A percentile compares a stretch with the other conserved stretches of the same genome.
Evolutionary conservation across 2,888 invertebrate species (phyloP).

Genomic region (Eudasyphora cyanicolor): DNA sequence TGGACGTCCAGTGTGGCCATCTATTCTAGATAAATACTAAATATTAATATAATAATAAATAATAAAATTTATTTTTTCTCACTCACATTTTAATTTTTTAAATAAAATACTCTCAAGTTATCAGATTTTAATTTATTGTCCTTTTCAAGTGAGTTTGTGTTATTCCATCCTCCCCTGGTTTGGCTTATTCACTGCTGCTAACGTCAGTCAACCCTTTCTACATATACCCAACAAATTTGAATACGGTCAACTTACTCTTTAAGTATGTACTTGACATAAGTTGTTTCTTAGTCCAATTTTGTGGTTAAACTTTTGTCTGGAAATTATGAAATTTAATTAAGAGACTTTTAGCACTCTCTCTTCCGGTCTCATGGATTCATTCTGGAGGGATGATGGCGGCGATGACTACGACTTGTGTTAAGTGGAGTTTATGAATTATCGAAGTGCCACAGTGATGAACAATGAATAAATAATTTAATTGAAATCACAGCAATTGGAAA

Average conservation of each 20-base stretch:
- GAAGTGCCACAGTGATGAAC: constrained; percentile 10
- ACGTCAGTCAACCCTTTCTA: too few relatives aligned
- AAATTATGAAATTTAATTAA: constrained; percentile 64
- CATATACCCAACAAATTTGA: constrained; percentile 43
- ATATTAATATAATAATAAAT: too few relatives aligned
- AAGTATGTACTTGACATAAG: constrained; percentile 57
- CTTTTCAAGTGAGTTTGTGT: too few relatives aligned
- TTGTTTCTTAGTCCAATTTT: constrained; percentile 62
- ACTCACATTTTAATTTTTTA: too few relatives aligned
- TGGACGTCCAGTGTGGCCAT: too few relatives aligned
- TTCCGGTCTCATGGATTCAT: background rate
- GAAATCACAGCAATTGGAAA: constrained; percentile 6
- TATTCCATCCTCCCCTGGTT: too few relatives aligned
- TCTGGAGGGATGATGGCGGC: background rate
- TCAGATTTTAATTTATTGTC: too few relatives aligned
- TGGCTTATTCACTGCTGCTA: too few relatives aligned
- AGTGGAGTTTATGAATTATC: constrained; percentile 33
- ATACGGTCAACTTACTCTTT: constrained; percentile 57
- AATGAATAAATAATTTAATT: constrained; percentile 28
- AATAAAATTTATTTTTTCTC: too few relatives aligned
- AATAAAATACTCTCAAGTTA: too few relatives aligned
- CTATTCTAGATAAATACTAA: too few relatives aligned
- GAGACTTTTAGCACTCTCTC: constrained; percentile 46
- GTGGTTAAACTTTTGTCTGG: constrained; percentile 59
- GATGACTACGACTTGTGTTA: background rate